Evolutionary conservation across 2,888 invertebrate genomes (phyloP).

Genomic region (Parnassius apollo): DNA sequence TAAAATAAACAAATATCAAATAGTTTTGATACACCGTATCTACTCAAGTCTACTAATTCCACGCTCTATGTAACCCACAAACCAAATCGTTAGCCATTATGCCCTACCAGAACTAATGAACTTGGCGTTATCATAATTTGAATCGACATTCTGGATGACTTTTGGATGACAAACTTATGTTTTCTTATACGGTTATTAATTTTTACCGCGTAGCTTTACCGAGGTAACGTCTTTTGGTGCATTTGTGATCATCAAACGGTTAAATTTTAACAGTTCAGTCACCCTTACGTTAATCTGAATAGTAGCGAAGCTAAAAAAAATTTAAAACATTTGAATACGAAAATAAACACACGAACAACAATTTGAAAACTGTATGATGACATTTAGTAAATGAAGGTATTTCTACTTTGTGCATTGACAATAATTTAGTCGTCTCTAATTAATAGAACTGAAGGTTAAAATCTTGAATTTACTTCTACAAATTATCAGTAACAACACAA

Average conservation of each 20-base stretch:
- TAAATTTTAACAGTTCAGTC: slow-evolving; percentile 47
- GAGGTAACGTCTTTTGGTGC: slow-evolving; percentile 6
- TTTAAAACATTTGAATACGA: too few relatives aligned
- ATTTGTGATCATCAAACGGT: slow-evolving; percentile 51
- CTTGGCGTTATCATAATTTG: slow-evolving; percentile 76
- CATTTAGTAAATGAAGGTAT: background rate
- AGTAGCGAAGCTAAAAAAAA: background rate
- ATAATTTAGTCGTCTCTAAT: slow-evolving; percentile 9
- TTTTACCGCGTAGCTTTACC: slow-evolving; percentile 55
- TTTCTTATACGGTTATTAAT: slow-evolving; percentile 79
- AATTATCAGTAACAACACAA: slow-evolving; percentile 34
- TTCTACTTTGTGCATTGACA: background rate
- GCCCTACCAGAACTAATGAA: slow-evolving; percentile 78
- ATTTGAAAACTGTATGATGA: too few relatives aligned
- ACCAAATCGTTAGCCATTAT: slow-evolving; percentile 71
- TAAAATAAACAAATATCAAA: too few relatives aligned
- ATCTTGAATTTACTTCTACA: slow-evolving; percentile 24
- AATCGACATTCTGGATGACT: slow-evolving; percentile 76
- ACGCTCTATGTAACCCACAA: slow-evolving; percentile 42
- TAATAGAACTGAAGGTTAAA: background rate
- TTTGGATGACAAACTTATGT: slow-evolving; percentile 77
- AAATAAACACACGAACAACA: too few relatives aligned
- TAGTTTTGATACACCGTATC: slow-evolving; percentile 44
- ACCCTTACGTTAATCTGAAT: background rate
- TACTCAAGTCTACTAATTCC: slow-evolving; percentile 35